Evolutionary conservation across 2,113 vertebrate genomes (phyloP).

Genomic region (Arizona elegans): DNA sequence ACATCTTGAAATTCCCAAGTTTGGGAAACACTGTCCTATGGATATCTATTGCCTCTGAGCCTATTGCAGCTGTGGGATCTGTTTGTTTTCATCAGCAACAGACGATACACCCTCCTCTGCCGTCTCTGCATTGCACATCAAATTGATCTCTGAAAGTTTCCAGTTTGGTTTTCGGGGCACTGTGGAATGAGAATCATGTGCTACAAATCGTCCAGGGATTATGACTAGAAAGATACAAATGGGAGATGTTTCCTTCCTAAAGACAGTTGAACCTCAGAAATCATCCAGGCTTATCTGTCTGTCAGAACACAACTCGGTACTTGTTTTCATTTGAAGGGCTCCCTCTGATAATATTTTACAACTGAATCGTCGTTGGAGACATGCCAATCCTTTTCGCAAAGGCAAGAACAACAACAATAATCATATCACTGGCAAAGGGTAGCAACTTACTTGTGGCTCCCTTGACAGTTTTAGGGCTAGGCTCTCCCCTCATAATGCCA

Average conservation of each 20-base stretch:
- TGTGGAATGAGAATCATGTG: neutral
- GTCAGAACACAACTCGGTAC: neutral
- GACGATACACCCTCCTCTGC: neutral
- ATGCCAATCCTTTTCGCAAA: neutral
- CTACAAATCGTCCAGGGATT: neutral
- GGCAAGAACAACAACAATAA: neutral
- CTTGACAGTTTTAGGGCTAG: neutral
- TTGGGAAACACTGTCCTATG: too few relatives aligned
- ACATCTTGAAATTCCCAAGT: too few relatives aligned
- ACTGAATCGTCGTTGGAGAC: neutral
- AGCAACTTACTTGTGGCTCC: constrained; percentile 5
- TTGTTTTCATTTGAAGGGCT: neutral
- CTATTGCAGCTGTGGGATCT: constrained; percentile 1
- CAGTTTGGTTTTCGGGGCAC: neutral
- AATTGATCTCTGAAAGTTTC: neutral
- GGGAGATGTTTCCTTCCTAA: constrained; percentile 7
- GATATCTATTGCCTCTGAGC: neutral
- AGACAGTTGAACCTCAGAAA: neutral
- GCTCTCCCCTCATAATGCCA: neutral
- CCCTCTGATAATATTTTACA: constrained; percentile 5
- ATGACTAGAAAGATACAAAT: neutral
- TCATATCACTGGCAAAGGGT: neutral
- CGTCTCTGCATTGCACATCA: neutral
- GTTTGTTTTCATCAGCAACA: neutral
- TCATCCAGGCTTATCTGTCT: neutral